phyloP scores from a whole-genome alignment of 2,888 invertebrate genomes.

The Drosophila subquinaria region DNA sequence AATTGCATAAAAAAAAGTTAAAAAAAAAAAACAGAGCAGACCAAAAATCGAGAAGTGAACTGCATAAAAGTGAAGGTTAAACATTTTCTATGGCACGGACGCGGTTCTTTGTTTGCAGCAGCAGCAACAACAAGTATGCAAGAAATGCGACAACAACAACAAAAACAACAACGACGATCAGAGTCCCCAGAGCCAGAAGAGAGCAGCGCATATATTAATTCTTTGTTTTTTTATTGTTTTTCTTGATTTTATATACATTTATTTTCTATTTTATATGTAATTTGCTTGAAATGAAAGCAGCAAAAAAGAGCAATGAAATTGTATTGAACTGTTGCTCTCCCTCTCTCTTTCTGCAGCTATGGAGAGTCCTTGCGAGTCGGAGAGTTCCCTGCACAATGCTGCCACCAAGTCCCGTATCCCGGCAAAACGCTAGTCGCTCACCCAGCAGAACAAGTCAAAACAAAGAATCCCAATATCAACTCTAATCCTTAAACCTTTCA shows the following conservation, averaged over 20 bases:
- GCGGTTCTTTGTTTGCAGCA: conserved; percentile 72
- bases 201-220: conserved; percentile 46
- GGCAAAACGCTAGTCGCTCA: conserved; percentile 97
- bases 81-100: conserved; percentile 65
- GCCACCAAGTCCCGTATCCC: conserved; percentile 95
- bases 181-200: conserved; percentile 48
- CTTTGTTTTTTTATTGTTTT: conserved; percentile 24
- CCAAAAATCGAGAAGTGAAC: conserved; percentile 47
- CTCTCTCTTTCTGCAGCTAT: conserved; percentile 61
- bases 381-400: conserved; percentile 97
- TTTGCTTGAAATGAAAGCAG: conserved; percentile 20
- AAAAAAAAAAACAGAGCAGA: conserved; percentile 45
- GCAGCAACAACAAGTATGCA: conserved; percentile 35
- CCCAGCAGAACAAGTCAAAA: conserved; percentile 94
- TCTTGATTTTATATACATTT: not conserved
- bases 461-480: too few relatives aligned
- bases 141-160: conserved; percentile 36
- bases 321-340: not conserved
- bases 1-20: too few relatives aligned
- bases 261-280: conserved; percentile 15
- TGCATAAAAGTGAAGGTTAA: conserved; percentile 73
- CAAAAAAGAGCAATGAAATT: conserved; percentile 4
- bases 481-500: not conserved
- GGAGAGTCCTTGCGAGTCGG: conserved; percentile 98
- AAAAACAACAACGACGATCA: too few relatives aligned